phyloP scores from a whole-genome alignment of 2,888 invertebrate genomes.

The Lepidocyrtoides sp. region DNA sequence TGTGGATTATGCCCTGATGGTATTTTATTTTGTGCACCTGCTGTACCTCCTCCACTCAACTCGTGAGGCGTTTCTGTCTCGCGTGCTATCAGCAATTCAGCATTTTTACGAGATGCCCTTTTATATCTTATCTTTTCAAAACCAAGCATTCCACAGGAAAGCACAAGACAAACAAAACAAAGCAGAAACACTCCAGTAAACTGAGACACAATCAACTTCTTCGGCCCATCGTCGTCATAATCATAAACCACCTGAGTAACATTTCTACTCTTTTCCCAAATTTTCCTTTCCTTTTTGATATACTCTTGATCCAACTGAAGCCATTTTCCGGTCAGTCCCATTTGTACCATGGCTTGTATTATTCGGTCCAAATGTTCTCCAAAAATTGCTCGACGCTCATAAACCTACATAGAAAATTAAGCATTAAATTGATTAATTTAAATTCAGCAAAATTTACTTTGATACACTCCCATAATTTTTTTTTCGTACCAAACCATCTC shows the following conservation, averaged over 20 bases:
- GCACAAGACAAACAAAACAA: not conserved
- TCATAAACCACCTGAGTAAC: conserved; percentile 36
- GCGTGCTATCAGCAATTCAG: no score
- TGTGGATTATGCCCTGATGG: not conserved
- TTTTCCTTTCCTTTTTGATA: conserved; percentile 41
- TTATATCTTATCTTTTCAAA: not conserved
- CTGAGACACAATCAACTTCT: conserved; percentile 52
- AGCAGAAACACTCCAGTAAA: conserved; percentile 54
- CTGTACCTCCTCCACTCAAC: no score
- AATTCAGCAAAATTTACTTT: not conserved
- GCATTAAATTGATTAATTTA: not conserved
- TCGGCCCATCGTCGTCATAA: conserved; percentile 56
- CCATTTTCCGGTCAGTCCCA: conserved; percentile 57
- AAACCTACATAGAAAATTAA: conserved; percentile 31
- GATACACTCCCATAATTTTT: not conserved
- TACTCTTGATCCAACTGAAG: conserved; percentile 49
- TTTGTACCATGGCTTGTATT: conserved; percentile 49
- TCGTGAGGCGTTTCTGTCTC: no score
- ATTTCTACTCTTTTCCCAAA: conserved; percentile 32
- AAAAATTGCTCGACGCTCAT: conserved; percentile 59
- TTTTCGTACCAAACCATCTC: conserved; percentile 54
- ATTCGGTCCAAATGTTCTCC: conserved; percentile 39
- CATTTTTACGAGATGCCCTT: not conserved
- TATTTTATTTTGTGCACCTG: no score
- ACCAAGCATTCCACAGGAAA: not conserved